Evolutionary conservation across 92 coral and sea anemone species (phyloP).

Genomic region (Porites lobata): DNA sequence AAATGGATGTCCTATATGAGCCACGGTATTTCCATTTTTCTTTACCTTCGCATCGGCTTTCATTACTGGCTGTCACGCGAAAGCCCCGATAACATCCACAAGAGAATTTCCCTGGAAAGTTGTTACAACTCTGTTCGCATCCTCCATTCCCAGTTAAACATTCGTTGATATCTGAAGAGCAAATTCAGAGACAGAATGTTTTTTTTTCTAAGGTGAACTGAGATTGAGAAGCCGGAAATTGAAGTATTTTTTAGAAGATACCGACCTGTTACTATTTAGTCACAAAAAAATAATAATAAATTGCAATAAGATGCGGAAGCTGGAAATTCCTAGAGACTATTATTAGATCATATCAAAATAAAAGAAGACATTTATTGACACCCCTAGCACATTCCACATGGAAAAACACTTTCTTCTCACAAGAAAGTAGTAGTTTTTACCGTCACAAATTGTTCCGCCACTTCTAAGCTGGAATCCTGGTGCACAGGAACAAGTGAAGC

Average conservation of each 20-base stretch:
- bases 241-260: no score
- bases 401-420: background rate
- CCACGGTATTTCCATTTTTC: background rate
- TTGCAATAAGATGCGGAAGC: no score
- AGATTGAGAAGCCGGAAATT: no score
- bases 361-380: background rate
- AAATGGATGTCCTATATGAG: no score
- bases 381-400: background rate
- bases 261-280: no score
- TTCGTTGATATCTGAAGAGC: constrained; percentile 5
- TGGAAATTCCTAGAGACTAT: no score
- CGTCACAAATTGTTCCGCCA: constrained; percentile 31
- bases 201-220: no score
- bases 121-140: constrained; percentile 3
- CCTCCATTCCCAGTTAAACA: constrained; percentile 18
- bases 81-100: background rate
- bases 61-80: background rate
- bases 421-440: background rate
- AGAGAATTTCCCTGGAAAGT: constrained; percentile 10
- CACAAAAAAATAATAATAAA: no score
- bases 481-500: constrained; percentile 21
- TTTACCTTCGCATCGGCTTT: constrained; percentile 1
- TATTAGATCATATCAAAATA: no score
- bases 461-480: constrained; percentile 21
- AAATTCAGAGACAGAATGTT: background rate